Evolutionary conservation across 1,140 invertebrate species (phyloP).

Genomic region (Mactra quadrangularis): DNA sequence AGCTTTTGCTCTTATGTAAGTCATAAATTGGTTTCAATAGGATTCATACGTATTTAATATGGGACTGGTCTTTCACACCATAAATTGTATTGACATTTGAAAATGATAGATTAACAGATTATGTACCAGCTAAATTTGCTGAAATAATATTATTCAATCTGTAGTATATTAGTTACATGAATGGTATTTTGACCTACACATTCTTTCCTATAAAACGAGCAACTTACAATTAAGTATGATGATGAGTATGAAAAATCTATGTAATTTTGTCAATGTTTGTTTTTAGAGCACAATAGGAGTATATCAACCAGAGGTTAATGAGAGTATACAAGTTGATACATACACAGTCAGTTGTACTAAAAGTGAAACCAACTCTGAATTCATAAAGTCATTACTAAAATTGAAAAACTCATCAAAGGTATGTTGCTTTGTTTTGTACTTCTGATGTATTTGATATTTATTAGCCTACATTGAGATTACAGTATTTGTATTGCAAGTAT

Average conservation of each 20-base stretch:
- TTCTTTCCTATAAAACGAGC: background rate
- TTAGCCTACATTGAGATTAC: background rate
- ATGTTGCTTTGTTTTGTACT: background rate
- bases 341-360: background rate
- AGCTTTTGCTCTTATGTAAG: background rate
- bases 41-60: background rate
- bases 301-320: conserved; percentile 3
- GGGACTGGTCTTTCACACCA: background rate
- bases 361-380: background rate
- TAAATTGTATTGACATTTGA: background rate
- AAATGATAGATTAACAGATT: background rate
- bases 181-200: too few species aligned
- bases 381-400: background rate
- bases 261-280: background rate
- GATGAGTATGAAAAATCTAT: background rate
- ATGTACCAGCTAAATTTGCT: background rate
- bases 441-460: background rate
- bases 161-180: too few species aligned
- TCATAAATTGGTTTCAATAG: background rate
- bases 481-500: too few species aligned
- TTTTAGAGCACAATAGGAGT: background rate
- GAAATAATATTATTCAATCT: background rate
- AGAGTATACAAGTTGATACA: background rate
- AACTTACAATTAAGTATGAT: too few species aligned
- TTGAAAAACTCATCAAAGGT: conserved; percentile 1